These are phyloP conservation scores for Luperina nickerlii DNA, from an alignment of 2,888 invertebrate genomes.

Conservation along the genomic window DNA sequence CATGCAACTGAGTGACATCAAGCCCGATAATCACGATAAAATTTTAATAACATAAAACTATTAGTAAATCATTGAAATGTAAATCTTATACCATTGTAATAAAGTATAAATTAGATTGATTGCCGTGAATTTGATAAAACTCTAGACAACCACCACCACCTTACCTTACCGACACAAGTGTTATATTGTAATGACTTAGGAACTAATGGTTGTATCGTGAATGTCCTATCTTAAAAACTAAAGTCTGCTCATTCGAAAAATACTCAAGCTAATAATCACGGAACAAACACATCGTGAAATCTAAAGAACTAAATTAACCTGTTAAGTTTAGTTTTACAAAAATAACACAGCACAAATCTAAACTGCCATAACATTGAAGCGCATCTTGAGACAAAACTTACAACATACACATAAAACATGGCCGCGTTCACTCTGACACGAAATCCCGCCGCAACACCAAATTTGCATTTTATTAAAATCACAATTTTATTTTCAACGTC, in stretches of 20 bases:
- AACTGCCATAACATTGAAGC: slow-evolving; percentile 37
- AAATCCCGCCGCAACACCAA: slow-evolving; percentile 74
- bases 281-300: neutral
- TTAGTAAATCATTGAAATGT: neutral
- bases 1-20: neutral
- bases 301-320: neutral
- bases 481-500: slow-evolving; percentile 84
- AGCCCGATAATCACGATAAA: neutral
- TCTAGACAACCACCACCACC: neutral
- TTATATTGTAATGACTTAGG: neutral
- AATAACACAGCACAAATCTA: slow-evolving; percentile 20
- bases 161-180: neutral
- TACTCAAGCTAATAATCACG: neutral
- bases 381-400: slow-evolving; percentile 54
- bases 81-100: neutral
- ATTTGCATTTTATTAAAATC: slow-evolving; percentile 90
- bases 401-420: slow-evolving; percentile 58
- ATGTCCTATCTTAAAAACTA: neutral
- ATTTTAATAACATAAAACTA: neutral
- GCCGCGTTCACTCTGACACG: slow-evolving; percentile 71
- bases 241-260: neutral
- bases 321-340: neutral
- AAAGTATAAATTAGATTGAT: neutral
- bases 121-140: neutral
- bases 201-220: neutral